Conservation (phyloP, 2,797 vertebrate genomes). For the Myotis findleyi region DNA sequence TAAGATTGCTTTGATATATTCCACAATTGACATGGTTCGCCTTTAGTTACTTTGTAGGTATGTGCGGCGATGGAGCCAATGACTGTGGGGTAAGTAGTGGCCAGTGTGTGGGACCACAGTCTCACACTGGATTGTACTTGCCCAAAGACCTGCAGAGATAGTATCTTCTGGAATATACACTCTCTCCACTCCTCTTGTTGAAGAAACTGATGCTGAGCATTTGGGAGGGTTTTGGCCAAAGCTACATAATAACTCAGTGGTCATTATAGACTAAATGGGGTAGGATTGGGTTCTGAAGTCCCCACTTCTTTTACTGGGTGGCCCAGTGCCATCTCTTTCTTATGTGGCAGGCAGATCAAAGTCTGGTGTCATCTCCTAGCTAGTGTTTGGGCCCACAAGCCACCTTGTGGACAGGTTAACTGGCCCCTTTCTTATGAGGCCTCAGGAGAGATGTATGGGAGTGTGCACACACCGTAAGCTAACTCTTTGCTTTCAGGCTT, state of each 20-base stretch:
- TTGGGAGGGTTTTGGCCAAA: slow-evolving; percentile 20
- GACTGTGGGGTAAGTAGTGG: slow-evolving; percentile 89
- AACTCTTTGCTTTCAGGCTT: slow-evolving; percentile 86
- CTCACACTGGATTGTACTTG: neutral
- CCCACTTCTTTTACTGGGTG: neutral
- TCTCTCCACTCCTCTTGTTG: neutral
- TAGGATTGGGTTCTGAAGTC: neutral
- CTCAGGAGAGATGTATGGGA: neutral
- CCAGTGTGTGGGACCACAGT: neutral
- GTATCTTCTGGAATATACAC: neutral
- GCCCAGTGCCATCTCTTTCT: neutral
- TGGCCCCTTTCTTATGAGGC: neutral
- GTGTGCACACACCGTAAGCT: neutral
- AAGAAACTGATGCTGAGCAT: neutral
- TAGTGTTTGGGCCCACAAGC: neutral
- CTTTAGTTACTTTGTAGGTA: slow-evolving; percentile 90
- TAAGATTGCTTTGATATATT: slow-evolving; percentile 23
- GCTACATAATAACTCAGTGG: neutral
- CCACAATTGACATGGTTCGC: slow-evolving; percentile 50
- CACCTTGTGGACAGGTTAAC: neutral
- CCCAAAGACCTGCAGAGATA: neutral
- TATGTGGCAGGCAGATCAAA: neutral
- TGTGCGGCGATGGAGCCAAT: slow-evolving; percentile 92
- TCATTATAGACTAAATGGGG: neutral
- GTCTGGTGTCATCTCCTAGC: neutral